A percentile compares a stretch with the other conserved stretches of the same genome.
Evolutionary conservation across 2,113 vertebrate genomes (phyloP).

Genomic region (Bothrops jararaca): DNA sequence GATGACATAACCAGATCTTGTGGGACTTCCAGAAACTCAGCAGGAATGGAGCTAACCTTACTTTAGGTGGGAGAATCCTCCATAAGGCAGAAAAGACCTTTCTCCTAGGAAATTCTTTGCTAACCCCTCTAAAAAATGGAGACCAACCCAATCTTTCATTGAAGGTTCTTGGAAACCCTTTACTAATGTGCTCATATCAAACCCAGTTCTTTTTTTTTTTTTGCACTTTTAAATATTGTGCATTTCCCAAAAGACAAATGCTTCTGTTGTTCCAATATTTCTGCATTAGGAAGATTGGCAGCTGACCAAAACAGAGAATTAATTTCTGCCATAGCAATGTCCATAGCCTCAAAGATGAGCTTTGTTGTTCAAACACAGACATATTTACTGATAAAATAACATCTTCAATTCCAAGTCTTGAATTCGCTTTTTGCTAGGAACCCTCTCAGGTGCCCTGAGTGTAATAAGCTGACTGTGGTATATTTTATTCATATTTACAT

Average conservation of each 20-base stretch:
- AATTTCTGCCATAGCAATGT: background rate
- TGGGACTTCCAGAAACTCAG: background rate
- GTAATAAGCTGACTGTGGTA: background rate
- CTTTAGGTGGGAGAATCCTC: background rate
- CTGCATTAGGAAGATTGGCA: background rate
- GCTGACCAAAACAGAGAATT: background rate
- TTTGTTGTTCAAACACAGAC: background rate
- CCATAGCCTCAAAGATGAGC: background rate
- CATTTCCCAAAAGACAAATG: background rate
- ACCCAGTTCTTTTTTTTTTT: background rate
- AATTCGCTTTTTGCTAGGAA: background rate
- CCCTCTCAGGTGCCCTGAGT: background rate
- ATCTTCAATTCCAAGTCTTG: background rate
- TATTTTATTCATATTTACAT: background rate
- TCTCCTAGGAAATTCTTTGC: background rate
- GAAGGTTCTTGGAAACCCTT: background rate
- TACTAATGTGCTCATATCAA: background rate
- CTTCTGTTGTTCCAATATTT: background rate
- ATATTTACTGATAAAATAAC: background rate
- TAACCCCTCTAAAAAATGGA: background rate
- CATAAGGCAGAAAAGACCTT: background rate
- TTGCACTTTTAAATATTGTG: background rate
- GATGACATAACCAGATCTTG: background rate
- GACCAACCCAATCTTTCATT: background rate
- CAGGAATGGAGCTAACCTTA: background rate